These are phyloP conservation scores for Euplexia lucipara DNA, from an alignment of 2,888 invertebrate species.

Conservation along the genomic window DNA sequence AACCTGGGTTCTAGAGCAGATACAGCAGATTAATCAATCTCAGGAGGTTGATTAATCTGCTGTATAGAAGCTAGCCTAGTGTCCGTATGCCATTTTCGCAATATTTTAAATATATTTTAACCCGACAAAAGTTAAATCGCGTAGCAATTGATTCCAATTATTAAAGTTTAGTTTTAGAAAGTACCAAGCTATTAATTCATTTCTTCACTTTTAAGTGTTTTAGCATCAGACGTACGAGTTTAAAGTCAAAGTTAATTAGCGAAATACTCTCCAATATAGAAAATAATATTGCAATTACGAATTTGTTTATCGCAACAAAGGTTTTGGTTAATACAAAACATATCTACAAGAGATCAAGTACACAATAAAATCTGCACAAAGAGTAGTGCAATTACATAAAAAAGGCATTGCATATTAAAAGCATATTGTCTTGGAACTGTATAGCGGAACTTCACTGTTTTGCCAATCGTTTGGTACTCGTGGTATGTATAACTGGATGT, in stretches of 20 bases:
- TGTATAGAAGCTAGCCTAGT: neutral
- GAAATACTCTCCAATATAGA: neutral
- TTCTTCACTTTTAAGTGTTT: neutral
- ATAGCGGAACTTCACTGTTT: constrained; percentile 31
- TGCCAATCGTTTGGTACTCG: constrained; percentile 22
- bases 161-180: neutral
- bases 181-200: neutral
- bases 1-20: no score
- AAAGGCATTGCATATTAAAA: constrained; percentile 13
- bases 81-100: neutral
- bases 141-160: neutral
- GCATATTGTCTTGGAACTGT: constrained; percentile 29
- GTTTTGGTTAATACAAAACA: neutral
- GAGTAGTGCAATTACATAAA: constrained; percentile 24
- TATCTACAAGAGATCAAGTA: constrained; percentile 8
- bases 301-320: no score
- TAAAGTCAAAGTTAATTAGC: neutral
- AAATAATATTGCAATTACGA: neutral
- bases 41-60: no score
- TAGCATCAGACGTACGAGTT: neutral
- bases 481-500: constrained; percentile 23
- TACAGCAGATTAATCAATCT: no score
- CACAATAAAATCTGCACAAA: constrained; percentile 14
- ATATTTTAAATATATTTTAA: neutral
- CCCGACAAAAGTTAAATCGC: neutral